Base-by-base conservation (phyloP, 64 coral and sea anemone species). In the Actinia equina region DNA sequence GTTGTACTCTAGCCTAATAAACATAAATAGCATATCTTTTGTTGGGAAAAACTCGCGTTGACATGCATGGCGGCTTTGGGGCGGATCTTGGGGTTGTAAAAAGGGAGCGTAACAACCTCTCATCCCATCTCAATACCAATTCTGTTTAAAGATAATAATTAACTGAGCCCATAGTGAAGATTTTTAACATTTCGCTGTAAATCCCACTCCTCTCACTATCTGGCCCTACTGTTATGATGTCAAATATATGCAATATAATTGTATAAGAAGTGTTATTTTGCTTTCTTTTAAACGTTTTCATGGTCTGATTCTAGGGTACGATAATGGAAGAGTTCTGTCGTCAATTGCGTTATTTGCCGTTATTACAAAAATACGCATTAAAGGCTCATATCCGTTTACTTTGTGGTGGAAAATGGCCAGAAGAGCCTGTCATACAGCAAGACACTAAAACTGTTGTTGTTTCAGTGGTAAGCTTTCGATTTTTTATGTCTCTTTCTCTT, bases 281-380 rank as follows among this genome's bases (percentile, higher is more conserved):
- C 23, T 70, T 10, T 4, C 13, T 30, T 74, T 25, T 30, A 3
- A 69, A 22, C 22, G 41, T 49, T 44, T 81, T 52, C 22, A 80
- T 49, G 4, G 4, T 81, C 7, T 52, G 46, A 37, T 85, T 62
- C 0, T 16, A 97, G 94, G 94, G 94, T 82, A 97, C 94, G 9
- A 84, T 97, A 18, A 86, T 97, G 55, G 91, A 97, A 77, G 94
- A 97, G 86, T 87, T 97, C 22, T 97, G 94, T 77, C 88, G 86
- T 55, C 88, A 86, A 56, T 71, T 97, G 59, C 54, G 94, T 1
- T 93, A 88, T 58, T 20, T 97, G 18, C 88, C 94, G 45, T 16
- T 93, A 70, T 69, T 97, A 52, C 89, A 90, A 42, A 83, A 88
- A 26, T 91, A 83, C 41, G 91, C 94, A 26, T 55, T 54, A 83